Base-by-base conservation (phyloP, 2,797 vertebrate species). In the Mionectes olivaceus region DNA sequence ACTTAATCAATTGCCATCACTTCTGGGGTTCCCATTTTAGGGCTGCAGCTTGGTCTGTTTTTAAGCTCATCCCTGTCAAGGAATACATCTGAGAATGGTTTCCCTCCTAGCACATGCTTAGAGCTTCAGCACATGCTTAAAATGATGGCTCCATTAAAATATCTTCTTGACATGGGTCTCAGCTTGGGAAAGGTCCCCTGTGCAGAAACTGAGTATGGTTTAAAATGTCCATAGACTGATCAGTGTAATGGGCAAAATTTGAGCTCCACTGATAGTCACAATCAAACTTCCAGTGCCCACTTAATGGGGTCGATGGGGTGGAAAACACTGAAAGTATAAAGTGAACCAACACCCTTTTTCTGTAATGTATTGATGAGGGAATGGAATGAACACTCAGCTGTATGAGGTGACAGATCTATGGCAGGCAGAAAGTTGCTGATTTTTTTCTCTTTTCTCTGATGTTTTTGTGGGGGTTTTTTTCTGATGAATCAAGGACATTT, bases 101-200 rank as follows among this genome's bases (percentile, higher is more conserved):
- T 67, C n/a, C 65, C 56, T 87, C 89, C 87, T 84, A 88, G 70
- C 71, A 89, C 79, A 89, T 71, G 93, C 94, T 94, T 92, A 85
- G 91, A 94, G 87, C 93, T 96, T 95, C 92, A 81, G 83, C 91
- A 90, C 87, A 92, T 93, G 90, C 93, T 96, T 97, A 83, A 93
- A 94, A 86, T 93, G 88, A 87, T 0, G 1, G 79, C 91, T 90
- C 63, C 91, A 88, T 89, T 91, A 65, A 83, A 94, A 55, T 82
- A 33, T 76, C 76, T 91, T 95, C 78, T 79, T 92, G 87, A 91
- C 2, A 4, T 79, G 82, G 71, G 82, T 73, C 81, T 92, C 67
- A 81, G 70, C 81, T 94, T 90, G 87, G 71, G 37, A 95, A 84
- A 53, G 55, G 71, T 83, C 44, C 89, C 57, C 68, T 79, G 37